Evolutionary conservation across 2,888 invertebrate species (phyloP).

Genomic region (Podotricha telesiphe): DNA sequence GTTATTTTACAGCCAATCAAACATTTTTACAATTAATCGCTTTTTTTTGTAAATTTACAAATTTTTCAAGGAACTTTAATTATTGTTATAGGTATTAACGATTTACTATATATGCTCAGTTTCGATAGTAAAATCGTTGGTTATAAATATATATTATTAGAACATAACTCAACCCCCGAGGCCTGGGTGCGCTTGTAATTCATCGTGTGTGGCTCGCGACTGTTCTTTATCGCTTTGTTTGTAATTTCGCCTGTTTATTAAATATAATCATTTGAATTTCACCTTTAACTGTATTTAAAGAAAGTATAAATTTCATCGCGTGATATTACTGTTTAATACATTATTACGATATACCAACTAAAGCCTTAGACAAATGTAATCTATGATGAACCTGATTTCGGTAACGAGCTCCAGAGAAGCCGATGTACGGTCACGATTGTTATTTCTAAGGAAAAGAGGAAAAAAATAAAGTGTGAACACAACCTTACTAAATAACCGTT

Average conservation of each 20-base stretch:
- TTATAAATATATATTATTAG: constrained; percentile 73
- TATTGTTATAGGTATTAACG: not conserved
- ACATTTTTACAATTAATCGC: not conserved
- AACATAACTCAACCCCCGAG: constrained; percentile 72
- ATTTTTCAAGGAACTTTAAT: not conserved
- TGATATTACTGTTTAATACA: constrained; percentile 46
- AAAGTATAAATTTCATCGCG: constrained; percentile 50
- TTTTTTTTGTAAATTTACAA: not conserved
- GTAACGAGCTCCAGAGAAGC: constrained; percentile 74
- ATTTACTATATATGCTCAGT: constrained; percentile 43
- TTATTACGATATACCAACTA: constrained; percentile 54
- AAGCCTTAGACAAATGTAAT: constrained; percentile 81
- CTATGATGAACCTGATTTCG: constrained; percentile 82
- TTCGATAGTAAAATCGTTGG: constrained; percentile 66
- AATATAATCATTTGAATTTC: constrained; percentile 49
- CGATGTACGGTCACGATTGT: constrained; percentile 74
- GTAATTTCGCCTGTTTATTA: constrained; percentile 58
- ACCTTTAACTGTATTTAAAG: constrained; percentile 47
- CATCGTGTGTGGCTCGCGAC: constrained; percentile 82
- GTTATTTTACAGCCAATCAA: not conserved
- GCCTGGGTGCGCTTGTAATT: constrained; percentile 75
- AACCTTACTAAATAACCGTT: constrained; percentile 71
- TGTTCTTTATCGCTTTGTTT: constrained; percentile 64
- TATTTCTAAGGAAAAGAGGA: constrained; percentile 67
- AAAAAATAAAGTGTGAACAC: constrained; percentile 72